phyloP scores from a whole-genome alignment of 2,888 invertebrate genomes.

The Oscheius onirici region DNA sequence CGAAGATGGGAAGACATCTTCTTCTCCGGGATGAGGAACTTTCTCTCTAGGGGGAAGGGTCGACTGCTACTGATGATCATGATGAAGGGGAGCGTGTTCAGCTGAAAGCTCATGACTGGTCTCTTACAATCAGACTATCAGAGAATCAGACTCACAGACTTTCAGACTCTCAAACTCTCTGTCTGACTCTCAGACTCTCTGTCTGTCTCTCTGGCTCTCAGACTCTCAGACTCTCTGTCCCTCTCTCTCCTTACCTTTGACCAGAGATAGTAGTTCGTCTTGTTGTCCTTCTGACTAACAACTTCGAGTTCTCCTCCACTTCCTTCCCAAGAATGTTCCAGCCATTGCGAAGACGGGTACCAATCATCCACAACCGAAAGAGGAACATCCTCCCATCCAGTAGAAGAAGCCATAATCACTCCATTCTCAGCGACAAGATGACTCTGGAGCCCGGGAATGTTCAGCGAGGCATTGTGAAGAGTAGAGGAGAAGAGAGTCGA shows the following conservation, averaged over 20 bases:
- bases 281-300: background rate
- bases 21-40: background rate
- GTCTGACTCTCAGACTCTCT: no score
- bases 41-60: slow-evolving; percentile 1
- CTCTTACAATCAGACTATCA: no score
- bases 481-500: background rate
- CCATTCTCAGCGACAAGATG: slow-evolving; percentile 18
- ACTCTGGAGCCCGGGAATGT: background rate
- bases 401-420: slow-evolving; percentile 14
- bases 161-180: no score
- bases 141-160: no score
- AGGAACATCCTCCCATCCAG: slow-evolving; percentile 22
- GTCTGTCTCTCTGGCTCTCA: no score
- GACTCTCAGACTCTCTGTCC: no score
- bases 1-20: background rate
- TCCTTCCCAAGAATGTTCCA: slow-evolving; percentile 11
- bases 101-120: background rate
- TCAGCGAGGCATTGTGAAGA: slow-evolving; percentile 6
- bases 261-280: slow-evolving; percentile 13
- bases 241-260: slow-evolving; percentile 12
- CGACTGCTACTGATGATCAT: slow-evolving; percentile 10
- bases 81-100: background rate
- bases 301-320: slow-evolving; percentile 16
- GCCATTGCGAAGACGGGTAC: slow-evolving; percentile 16
- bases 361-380: slow-evolving; percentile 18